phyloP scores from a whole-genome alignment of 2,113 vertebrate species.

The Ranitomeya imitator region DNA sequence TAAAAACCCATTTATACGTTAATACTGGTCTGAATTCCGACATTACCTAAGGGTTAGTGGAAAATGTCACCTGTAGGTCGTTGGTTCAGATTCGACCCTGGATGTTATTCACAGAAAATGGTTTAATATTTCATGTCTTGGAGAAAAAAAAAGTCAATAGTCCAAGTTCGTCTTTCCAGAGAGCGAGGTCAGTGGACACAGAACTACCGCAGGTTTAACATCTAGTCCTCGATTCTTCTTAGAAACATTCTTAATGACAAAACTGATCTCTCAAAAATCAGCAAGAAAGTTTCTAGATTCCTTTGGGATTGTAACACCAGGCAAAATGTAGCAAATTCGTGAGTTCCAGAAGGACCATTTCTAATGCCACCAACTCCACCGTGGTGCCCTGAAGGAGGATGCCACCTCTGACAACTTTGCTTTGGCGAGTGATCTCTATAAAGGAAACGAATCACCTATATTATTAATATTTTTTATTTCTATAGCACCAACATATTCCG shows the following conservation, averaged over 20 bases:
- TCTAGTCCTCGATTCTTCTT: slow-evolving; percentile 2
- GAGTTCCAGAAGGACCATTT: neutral
- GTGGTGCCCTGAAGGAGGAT: neutral
- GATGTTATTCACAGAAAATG: slow-evolving; percentile 38
- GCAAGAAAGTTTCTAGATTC: neutral
- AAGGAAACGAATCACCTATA: neutral
- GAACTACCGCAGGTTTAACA: neutral
- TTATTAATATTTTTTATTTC: no score
- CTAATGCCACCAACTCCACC: neutral
- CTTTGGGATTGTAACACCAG: neutral
- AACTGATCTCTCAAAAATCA: neutral
- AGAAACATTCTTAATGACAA: slow-evolving; percentile 8
- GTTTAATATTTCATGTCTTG: slow-evolving; percentile 56
- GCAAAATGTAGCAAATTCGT: no score
- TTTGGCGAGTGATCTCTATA: neutral
- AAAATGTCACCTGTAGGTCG: slow-evolving; percentile 48
- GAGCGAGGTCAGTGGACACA: slow-evolving; percentile 26
- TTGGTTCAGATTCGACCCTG: slow-evolving; percentile 37
- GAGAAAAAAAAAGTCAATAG: slow-evolving; percentile 13
- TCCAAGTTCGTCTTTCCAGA: neutral
- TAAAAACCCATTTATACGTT: slow-evolving; percentile 51
- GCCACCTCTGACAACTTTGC: neutral
- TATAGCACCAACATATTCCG: no score
- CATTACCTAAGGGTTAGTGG: slow-evolving; percentile 56
- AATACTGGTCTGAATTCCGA: slow-evolving; percentile 51